Evolutionary conservation across 2,888 invertebrate genomes (phyloP), one percentile per base, ranked within the genome.

Genomic region (Tiliacea aurago): DNA sequence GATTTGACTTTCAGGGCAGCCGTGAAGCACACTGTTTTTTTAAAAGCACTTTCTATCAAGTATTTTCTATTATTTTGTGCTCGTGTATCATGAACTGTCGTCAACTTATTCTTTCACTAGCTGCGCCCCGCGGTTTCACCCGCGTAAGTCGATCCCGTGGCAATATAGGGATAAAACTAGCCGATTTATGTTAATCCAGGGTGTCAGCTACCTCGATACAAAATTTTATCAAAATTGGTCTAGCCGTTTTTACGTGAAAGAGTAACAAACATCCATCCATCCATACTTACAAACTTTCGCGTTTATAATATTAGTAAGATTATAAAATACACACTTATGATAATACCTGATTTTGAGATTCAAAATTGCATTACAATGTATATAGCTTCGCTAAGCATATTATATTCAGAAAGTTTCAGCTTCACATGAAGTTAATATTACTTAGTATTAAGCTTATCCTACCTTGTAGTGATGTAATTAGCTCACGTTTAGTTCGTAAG

Each of bases 381-480:
- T 10, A 18, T 20, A 23, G 20, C n/a, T 47, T 63, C 6, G n/a
- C 13, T 62, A 23, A 66, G 23, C 23, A 18, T 53, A 67, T n/a
- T 63, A 7, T 10, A 53, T 13, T 55, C n/a, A 28, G 6, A 53
- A 80, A 73, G 33, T 67, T 63, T 23, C 7, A 28, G 41, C 15
- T 74, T 0, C 51, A 49, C 33, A 49, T n/a, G 23, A 67, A 68
- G n/a, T 59, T 74, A 45, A 23, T 61, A 7, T 49, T 43, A 64
- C 47, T 55, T 18, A 55, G n/a, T 47, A 43, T 72, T 49, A 18
- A 53, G 43, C 33, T 72, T 37, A 66, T 49, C 28, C 11, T 61
- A 72, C 10, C 15, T 49, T 47, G 43, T 37, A 63, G 33, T 28
- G 63, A 64, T 43, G 63, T 78, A 73, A 80, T 78, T 64, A 74